These are phyloP conservation scores for Carettochelys insculpta DNA, from an alignment of 2,113 vertebrate species.

Conservation along the genomic window DNA sequence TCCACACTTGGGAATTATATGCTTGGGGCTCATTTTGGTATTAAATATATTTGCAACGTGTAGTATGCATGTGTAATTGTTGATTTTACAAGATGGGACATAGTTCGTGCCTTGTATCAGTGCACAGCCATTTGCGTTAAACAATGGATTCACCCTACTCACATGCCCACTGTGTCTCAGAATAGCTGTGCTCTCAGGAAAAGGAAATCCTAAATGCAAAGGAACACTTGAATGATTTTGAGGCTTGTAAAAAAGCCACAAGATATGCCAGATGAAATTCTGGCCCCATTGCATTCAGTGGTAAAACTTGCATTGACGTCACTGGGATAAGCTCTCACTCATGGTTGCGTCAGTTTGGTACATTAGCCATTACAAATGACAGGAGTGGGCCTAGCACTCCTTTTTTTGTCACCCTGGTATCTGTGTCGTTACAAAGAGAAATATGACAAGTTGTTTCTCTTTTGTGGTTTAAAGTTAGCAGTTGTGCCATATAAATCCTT, in stretches of 20 bases:
- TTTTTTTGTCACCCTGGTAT: neutral
- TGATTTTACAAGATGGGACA: neutral
- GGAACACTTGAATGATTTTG: neutral
- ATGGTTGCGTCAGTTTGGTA: neutral
- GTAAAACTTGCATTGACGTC: neutral
- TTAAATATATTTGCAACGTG: neutral
- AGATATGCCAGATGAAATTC: neutral
- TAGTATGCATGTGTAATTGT: neutral
- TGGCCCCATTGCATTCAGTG: neutral
- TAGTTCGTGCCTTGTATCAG: neutral
- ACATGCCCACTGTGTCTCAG: neutral
- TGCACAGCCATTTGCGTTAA: neutral
- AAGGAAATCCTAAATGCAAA: neutral
- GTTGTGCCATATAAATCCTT: neutral
- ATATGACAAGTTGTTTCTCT: neutral
- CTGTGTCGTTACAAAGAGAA: neutral
- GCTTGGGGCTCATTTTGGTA: neutral
- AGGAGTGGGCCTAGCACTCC: neutral
- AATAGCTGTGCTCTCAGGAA: neutral
- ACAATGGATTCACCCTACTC: neutral
- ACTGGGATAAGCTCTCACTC: neutral
- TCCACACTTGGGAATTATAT: neutral
- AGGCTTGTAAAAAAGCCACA: neutral
- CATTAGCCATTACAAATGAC: neutral
- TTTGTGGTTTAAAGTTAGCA: neutral